Conservation (phyloP, 2,113 vertebrate genomes). For the Myiopsitta monachus region DNA sequence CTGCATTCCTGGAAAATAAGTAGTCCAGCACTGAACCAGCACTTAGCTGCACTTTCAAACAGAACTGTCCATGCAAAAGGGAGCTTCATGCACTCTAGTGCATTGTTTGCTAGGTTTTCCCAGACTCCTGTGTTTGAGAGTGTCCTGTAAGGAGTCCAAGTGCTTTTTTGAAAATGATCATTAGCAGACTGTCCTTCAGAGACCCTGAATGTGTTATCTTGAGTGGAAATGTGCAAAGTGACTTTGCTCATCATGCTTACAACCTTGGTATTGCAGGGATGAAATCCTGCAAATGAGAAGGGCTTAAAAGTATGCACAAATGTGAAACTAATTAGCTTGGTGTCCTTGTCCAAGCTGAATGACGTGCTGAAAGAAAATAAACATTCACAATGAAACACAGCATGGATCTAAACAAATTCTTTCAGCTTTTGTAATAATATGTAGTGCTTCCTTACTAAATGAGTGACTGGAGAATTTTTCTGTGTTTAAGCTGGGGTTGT, state of each 20-base stretch:
- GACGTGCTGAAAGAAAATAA: constrained; percentile 52
- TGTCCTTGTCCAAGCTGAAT: constrained; percentile 14
- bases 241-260: neutral
- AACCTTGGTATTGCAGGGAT: neutral
- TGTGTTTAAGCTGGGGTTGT: neutral
- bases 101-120: neutral
- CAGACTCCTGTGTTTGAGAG: neutral
- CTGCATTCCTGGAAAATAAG: neutral
- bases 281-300: neutral
- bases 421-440: constrained; percentile 49
- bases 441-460: neutral
- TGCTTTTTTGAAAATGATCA: neutral
- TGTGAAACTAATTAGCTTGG: constrained; percentile 38
- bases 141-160: neutral
- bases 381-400: neutral
- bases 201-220: neutral
- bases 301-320: neutral
- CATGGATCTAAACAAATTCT: constrained; percentile 46
- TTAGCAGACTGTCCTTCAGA: neutral
- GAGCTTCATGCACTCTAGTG: neutral
- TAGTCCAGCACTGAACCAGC: neutral
- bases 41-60: neutral
- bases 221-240: neutral
- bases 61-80: neutral
- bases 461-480: neutral